Conservation (phyloP, 2,888 invertebrate genomes). For the Alentia gelatinosa region DNA sequence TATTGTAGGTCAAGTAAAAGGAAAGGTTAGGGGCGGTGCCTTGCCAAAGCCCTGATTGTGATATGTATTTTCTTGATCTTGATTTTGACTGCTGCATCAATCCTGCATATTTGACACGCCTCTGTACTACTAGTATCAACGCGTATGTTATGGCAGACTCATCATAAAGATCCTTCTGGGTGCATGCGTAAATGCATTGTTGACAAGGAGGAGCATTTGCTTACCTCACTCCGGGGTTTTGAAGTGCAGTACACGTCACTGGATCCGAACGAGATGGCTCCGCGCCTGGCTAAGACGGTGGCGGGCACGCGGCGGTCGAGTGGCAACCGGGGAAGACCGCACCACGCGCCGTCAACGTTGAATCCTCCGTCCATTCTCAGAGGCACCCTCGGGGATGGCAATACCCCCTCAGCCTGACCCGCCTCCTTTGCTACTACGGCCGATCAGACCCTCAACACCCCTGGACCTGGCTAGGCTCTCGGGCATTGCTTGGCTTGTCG, state of each 20-base stretch:
- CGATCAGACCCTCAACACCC: background rate
- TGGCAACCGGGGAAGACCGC: slow-evolving; percentile 25
- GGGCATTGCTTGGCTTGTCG: background rate
- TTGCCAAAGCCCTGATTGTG: no score
- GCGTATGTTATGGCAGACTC: no score
- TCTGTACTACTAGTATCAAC: no score
- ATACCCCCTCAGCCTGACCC: background rate
- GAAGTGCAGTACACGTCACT: background rate
- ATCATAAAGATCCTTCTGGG: no score
- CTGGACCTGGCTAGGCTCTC: background rate
- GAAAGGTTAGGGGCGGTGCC: no score
- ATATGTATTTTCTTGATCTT: no score
- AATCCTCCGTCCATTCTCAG: background rate
- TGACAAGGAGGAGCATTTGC: no score
- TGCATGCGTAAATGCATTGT: no score
- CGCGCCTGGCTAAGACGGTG: slow-evolving; percentile 37
- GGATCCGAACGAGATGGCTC: slow-evolving; percentile 52
- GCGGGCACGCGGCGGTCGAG: slow-evolving; percentile 44
- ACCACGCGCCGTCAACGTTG: background rate
- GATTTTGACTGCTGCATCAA: no score
- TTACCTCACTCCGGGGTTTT: slow-evolving; percentile 12
- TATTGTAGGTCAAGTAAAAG: no score
- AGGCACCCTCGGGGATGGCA: background rate
- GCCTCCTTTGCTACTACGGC: background rate
- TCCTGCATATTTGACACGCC: no score